These are phyloP conservation scores for Timandra comae DNA, from an alignment of 2,888 invertebrate species.

Conservation along the genomic window DNA sequence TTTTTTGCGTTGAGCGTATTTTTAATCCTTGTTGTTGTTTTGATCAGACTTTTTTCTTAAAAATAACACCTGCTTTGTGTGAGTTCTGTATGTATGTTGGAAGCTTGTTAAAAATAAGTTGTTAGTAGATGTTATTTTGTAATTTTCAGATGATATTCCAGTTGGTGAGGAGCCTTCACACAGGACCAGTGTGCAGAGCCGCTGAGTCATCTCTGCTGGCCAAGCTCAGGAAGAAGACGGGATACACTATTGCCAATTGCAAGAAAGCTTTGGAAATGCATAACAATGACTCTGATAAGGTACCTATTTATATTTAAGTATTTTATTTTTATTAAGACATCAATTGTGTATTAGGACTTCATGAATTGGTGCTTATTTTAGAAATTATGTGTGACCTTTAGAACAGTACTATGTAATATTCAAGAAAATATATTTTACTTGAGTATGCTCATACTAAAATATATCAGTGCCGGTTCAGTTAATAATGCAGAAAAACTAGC, in stretches of 20 bases:
- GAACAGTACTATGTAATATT: too few species aligned
- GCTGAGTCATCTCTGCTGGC: constrained; percentile 86
- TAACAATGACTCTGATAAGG: constrained; percentile 90
- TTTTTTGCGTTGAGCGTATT: constrained; percentile 2
- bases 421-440: too few species aligned
- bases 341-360: too few species aligned
- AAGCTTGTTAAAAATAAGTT: too few species aligned
- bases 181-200: constrained; percentile 71
- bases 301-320: constrained; percentile 10
- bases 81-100: constrained; percentile 8
- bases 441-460: too few species aligned
- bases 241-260: constrained; percentile 96
- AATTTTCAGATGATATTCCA: constrained; percentile 77
- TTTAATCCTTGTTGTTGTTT: background rate
- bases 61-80: constrained; percentile 9
- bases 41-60: too few species aligned
- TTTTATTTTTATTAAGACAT: too few species aligned
- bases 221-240: constrained; percentile 93
- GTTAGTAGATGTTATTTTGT: background rate
- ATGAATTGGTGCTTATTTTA: too few species aligned
- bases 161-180: constrained; percentile 76
- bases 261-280: constrained; percentile 95
- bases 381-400: too few species aligned
- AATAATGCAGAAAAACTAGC: too few species aligned
- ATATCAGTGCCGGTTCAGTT: too few species aligned